Evolutionary conservation across 2,797 vertebrate genomes (phyloP), one percentile per base, ranked within the genome.

Genomic region (Danio albolineatus): DNA sequence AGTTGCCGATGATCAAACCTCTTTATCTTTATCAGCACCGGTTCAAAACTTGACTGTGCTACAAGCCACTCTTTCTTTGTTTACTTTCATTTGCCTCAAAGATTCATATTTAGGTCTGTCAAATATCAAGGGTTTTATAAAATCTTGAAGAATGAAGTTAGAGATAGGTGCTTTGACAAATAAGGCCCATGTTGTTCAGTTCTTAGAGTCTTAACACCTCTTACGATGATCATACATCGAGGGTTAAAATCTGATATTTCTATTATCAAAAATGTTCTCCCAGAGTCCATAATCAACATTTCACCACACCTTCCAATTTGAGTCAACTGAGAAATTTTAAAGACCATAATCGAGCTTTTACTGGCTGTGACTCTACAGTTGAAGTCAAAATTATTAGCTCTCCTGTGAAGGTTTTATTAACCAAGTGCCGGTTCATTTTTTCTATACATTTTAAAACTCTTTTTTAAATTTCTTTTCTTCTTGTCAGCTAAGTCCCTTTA

Each of bases 71-170:
- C 36, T 57, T 60, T 79, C 53, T 73, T 73, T 75, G 41, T 60
- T 77, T 73, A 51, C 73, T 72, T 71, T 66, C 28, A 28, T 76
- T 62, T 80, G 69, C 79, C 76, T 85, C 65, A 72, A 73, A 21
- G 43, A 66, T 61, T 75, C 67, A 13, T 73, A 53, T 67, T 80
- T 62, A 71, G 62, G 56, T 43, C 41, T 36, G 44, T 57, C 71
- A 75, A 75, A 51, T 44, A 56, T 59, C 57, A 61, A 53, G 16
- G 44, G 13, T 78, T 71, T 57, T 69, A 19, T 71, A 4, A 6
- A 78, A 59, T 48, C 53, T 61, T 61, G 44, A 57, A 78, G 75
- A 54, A 70, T 38, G 59, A 44, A 49, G 43, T 28, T 48, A 28
- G 39, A 13, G 5, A 39, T 36, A 43, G 49, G 10, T 64, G 62